These are phyloP conservation scores for Tapirus indicus DNA, from an alignment of 2,797 vertebrate genomes.

Conservation along the genomic window DNA sequence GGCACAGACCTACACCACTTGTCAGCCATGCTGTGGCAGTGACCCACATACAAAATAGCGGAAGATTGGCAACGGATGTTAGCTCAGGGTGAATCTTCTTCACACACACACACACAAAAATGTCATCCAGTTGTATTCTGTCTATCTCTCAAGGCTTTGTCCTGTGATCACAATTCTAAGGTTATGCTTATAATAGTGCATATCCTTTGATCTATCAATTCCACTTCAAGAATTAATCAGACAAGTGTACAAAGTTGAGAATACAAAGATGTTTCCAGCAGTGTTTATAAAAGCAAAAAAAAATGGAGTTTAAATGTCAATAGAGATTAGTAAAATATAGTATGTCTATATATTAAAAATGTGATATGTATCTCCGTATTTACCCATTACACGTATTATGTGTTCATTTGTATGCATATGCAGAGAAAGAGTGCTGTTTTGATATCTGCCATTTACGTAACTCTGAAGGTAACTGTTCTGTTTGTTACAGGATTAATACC, in stretches of 20 bases:
- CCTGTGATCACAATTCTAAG: slow-evolving; percentile 2
- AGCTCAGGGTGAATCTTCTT: too few relatives aligned
- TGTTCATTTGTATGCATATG: background rate
- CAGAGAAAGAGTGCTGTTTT: slow-evolving; percentile 21
- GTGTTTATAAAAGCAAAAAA: slow-evolving; percentile 39
- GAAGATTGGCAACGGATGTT: too few relatives aligned
- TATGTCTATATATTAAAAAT: slow-evolving; percentile 1
- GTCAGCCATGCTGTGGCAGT: too few relatives aligned
- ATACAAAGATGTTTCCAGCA: slow-evolving; percentile 19
- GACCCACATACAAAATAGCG: too few relatives aligned
- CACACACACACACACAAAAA: background rate
- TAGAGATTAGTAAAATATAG: slow-evolving; percentile 39
- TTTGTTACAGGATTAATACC: slow-evolving; percentile 95
- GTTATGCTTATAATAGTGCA: background rate
- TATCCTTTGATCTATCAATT: slow-evolving; percentile 35
- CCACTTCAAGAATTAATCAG: slow-evolving; percentile 46
- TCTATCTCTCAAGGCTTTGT: background rate
- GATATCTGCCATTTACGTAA: slow-evolving; percentile 33
- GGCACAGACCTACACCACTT: too few relatives aligned
- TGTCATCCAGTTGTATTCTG: background rate
- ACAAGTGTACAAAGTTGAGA: background rate
- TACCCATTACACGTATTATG: background rate
- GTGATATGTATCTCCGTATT: background rate
- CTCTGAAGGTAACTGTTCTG: slow-evolving; percentile 57
- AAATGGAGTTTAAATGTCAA: slow-evolving; percentile 7